Conservation (phyloP, 2,113 vertebrate species). For the Anolis carolinensis region DNA sequence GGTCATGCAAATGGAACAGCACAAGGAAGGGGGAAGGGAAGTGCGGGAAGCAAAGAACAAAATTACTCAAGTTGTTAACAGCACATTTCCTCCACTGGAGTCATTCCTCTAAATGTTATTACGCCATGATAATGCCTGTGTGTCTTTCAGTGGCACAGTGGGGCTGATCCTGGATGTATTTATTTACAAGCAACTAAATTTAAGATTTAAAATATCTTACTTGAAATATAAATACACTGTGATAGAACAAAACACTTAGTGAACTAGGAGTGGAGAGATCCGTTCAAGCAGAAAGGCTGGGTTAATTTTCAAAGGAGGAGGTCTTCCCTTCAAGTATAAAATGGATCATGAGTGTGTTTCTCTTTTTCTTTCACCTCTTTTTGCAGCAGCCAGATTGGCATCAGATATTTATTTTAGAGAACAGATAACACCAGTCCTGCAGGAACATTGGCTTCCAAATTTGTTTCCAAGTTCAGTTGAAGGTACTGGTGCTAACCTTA, state of each 20-base stretch:
- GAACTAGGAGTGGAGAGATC: background rate
- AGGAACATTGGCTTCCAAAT: no score
- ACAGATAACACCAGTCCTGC: no score
- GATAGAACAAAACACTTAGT: background rate
- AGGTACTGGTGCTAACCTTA: background rate
- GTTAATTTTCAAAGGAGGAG: background rate
- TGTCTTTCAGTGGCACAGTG: background rate
- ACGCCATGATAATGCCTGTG: background rate
- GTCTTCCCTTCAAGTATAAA: background rate
- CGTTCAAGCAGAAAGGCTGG: background rate
- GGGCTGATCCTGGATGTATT: background rate
- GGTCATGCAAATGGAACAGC: slow-evolving; percentile 18
- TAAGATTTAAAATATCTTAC: background rate
- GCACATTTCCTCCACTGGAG: background rate
- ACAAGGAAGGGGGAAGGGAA: background rate
- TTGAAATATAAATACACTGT: background rate
- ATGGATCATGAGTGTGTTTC: background rate
- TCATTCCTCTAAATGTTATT: background rate
- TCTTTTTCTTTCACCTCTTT: background rate
- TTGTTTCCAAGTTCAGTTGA: no score
- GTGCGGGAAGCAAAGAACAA: background rate
- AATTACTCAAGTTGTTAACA: background rate
- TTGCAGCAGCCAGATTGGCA: no score
- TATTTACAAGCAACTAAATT: no score
- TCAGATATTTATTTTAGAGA: no score